A percentile compares a stretch with the other conserved stretches of the same genome.
Evolutionary conservation across 2,888 invertebrate species (phyloP).

Genomic region (Xylota segnis): DNA sequence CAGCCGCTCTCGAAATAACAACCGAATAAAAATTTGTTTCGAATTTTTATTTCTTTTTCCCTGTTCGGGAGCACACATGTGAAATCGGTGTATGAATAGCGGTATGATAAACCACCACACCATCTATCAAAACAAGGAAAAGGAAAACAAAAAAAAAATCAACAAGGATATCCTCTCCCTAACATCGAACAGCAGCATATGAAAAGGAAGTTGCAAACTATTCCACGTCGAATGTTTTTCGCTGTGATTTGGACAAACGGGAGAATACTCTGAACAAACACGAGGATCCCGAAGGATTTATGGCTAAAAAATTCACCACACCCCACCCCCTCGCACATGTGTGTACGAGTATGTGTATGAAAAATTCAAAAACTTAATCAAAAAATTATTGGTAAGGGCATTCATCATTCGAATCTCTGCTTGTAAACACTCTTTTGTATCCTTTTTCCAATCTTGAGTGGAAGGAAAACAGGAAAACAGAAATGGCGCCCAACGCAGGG

Average conservation of each 20-base stretch:
- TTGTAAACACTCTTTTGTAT: not conserved
- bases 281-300: conserved; percentile 55
- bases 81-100: conserved; percentile 24
- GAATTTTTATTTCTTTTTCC: conserved; percentile 47
- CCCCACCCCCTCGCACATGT: not conserved
- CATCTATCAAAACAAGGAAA: conserved; percentile 53
- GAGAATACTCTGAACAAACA: conserved; percentile 4
- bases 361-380: conserved; percentile 73
- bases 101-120: conserved; percentile 48
- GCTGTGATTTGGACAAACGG: conserved; percentile 54
- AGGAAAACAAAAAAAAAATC: conserved; percentile 25
- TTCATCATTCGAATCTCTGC: conserved; percentile 45
- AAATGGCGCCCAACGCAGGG: conserved; percentile 37
- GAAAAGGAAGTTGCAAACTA: conserved; percentile 67
- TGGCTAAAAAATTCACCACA: conserved; percentile 29
- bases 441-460: conserved; percentile 10
- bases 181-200: conserved; percentile 62
- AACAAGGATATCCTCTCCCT: conserved; percentile 37
- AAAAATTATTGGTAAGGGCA: conserved; percentile 70
- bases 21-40: conserved; percentile 71
- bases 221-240: conserved; percentile 60
- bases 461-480: not conserved
- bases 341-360: conserved; percentile 21
- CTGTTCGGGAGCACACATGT: conserved; percentile 2
- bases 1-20: conserved; percentile 44